Percentiles rank a stretch among this genome's conserved stretches.
phyloP scores from a whole-genome alignment of 2,113 vertebrate genomes.

The Callithrix jacchus region DNA sequence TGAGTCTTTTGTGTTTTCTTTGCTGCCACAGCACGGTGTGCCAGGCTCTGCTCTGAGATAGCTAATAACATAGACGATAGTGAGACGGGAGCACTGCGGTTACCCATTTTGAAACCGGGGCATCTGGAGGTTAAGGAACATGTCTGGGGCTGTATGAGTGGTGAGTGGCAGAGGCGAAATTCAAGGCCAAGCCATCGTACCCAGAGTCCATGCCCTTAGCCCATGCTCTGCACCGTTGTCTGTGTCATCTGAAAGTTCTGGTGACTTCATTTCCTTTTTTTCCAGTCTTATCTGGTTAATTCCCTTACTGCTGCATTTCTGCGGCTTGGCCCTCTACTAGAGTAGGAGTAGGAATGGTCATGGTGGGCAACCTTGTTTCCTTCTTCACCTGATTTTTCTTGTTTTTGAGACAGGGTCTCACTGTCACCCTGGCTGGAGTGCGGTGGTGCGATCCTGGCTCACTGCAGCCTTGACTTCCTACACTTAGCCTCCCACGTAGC shows the following conservation, averaged over 20 bases:
- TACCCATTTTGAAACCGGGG: no score
- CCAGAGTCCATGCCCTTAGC: not conserved
- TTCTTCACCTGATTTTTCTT: no score
- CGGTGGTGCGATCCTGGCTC: no score
- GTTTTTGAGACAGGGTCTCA: no score
- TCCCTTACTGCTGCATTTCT: not conserved
- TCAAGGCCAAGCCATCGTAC: not conserved
- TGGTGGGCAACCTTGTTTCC: no score
- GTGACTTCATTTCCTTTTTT: not conserved
- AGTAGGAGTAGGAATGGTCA: not conserved
- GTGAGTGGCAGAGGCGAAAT: not conserved
- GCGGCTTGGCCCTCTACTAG: not conserved
- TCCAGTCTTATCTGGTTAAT: not conserved
- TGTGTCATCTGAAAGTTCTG: not conserved
- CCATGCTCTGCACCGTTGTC: not conserved
- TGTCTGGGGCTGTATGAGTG: no score
- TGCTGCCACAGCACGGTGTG: not conserved
- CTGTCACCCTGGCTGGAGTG: no score
- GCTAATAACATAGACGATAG: not conserved
- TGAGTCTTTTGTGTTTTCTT: not conserved
- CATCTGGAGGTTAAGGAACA: not conserved
- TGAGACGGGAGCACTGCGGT: not conserved
- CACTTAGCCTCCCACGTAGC: no score
- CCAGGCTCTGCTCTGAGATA: not conserved
- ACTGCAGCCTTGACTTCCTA: no score